These are phyloP conservation scores for Formica selysi DNA, from an alignment of 1,140 invertebrate species.

Conservation along the genomic window DNA sequence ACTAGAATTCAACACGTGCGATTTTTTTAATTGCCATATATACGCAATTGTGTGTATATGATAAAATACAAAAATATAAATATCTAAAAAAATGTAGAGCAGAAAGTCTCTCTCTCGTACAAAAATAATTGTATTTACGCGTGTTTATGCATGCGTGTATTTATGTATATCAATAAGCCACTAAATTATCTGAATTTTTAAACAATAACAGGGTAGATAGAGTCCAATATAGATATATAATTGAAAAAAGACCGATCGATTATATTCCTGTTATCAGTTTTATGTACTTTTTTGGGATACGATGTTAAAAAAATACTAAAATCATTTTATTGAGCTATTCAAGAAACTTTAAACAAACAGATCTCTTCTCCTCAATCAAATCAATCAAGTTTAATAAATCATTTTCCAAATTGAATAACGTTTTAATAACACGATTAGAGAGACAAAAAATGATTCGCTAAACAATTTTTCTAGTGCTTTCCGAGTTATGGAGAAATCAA, in stretches of 20 bases:
- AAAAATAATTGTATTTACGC: conserved; percentile 64
- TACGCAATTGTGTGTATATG: conserved; percentile 62
- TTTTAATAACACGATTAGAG: not conserved
- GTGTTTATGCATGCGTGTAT: not conserved
- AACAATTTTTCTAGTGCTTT: not conserved
- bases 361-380: not conserved
- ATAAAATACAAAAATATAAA: conserved; percentile 85
- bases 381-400: conserved; percentile 26
- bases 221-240: not conserved
- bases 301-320: not conserved
- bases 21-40: conserved; percentile 80
- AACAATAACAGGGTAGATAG: conserved; percentile 10
- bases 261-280: not conserved
- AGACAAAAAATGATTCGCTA: not conserved
- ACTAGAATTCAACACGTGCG: conserved; percentile 86
- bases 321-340: not conserved
- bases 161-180: not conserved
- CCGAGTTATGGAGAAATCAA: not conserved
- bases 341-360: conserved; percentile 29
- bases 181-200: not conserved
- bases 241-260: conserved; percentile 30
- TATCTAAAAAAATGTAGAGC: conserved; percentile 81
- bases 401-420: not conserved
- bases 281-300: not conserved
- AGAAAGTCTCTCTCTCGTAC: conserved; percentile 66